Evolutionary conservation across 2,888 invertebrate genomes (phyloP).

Genomic region (Metellina segmentata): DNA sequence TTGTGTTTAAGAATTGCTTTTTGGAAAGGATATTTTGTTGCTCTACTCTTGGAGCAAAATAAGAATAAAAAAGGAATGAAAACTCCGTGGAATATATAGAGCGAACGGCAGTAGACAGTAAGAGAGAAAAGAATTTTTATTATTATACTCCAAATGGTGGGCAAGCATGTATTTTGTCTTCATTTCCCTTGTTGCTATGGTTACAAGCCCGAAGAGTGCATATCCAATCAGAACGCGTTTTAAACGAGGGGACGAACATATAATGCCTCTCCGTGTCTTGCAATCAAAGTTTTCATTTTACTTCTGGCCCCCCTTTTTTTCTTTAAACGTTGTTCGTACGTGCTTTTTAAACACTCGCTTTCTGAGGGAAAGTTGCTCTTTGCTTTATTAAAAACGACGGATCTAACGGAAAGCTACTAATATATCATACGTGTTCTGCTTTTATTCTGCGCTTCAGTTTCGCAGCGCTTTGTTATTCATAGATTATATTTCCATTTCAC

Average conservation of each 20-base stretch:
- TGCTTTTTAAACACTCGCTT: conserved; percentile 2
- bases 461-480: too few species aligned
- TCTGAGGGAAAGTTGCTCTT: not conserved
- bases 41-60: conserved; percentile 37
- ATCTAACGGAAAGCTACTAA: not conserved
- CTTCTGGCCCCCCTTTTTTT: not conserved
- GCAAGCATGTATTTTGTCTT: conserved; percentile 75
- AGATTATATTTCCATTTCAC: too few species aligned
- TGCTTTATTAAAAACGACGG: conserved; percentile 28
- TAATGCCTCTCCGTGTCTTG: conserved; percentile 21
- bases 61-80: conserved; percentile 22
- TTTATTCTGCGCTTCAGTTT: too few species aligned
- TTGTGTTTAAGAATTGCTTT: conserved; percentile 74
- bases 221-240: conserved; percentile 64
- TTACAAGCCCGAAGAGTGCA: conserved; percentile 64
- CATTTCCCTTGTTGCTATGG: conserved; percentile 75
- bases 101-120: conserved; percentile 14
- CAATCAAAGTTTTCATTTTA: too few species aligned
- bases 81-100: conserved; percentile 1
- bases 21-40: conserved; percentile 67
- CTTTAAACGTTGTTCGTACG: conserved; percentile 7
- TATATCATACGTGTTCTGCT: too few species aligned
- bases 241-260: conserved; percentile 42
- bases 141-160: conserved; percentile 58
- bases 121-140: conserved; percentile 61